A percentile compares a stretch with the other conserved stretches of the same genome.
Conservation (phyloP, 2,888 invertebrate genomes). For the Pyrrhia umbra region DNA sequence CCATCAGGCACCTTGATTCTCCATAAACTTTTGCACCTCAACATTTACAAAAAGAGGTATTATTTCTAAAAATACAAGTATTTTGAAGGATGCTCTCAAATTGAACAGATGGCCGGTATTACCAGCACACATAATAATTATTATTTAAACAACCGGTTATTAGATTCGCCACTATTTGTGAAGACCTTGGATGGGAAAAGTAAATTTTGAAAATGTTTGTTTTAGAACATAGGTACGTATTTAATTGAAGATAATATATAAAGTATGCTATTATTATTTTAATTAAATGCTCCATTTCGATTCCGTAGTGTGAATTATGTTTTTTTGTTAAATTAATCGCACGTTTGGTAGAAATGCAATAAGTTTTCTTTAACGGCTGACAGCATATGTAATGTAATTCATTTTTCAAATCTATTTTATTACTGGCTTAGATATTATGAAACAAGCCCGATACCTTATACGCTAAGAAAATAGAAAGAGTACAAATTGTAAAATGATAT, state of each 20-base stretch:
- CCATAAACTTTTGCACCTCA: background rate
- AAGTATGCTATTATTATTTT: background rate
- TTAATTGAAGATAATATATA: background rate
- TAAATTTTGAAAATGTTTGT: conserved; percentile 6
- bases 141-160: conserved; percentile 32
- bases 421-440: too few species aligned
- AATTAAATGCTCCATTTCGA: background rate
- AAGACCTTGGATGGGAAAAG: conserved; percentile 38
- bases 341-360: too few species aligned
- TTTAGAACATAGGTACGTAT: conserved; percentile 14
- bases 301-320: background rate
- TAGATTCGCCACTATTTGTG: conserved; percentile 34
- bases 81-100: conserved; percentile 32
- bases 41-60: background rate
- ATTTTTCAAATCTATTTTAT: too few species aligned
- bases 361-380: too few species aligned
- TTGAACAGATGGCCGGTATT: conserved; percentile 38
- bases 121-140: background rate
- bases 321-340: too few species aligned
- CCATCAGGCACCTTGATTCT: background rate
- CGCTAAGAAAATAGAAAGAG: too few species aligned
- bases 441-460: too few species aligned
- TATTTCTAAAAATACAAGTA: conserved; percentile 32
- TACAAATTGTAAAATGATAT: too few species aligned
- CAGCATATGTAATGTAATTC: too few species aligned